Base-by-base conservation (phyloP, 2,113 vertebrate species). In the Micronycteris hirsuta region DNA sequence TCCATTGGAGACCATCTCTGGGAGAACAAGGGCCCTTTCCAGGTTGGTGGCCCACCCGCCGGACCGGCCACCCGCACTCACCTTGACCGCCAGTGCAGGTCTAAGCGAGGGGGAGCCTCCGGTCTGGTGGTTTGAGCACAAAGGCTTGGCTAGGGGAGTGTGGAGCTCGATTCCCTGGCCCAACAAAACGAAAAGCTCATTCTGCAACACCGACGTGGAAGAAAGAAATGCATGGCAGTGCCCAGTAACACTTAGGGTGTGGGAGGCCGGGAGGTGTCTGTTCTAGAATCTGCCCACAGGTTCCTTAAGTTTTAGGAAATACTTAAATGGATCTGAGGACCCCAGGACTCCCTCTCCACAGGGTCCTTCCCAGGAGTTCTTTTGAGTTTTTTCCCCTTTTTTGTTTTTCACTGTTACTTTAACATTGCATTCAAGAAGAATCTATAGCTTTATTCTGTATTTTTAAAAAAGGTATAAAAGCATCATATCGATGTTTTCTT, bases 1-100 rank as follows among this genome's bases (percentile, higher is more conserved):
- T 98, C 97, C 97, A 97, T 91, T 96, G 97, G 95, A 97, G 98
- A 96, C 91, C 96, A 96, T 98, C 98, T 98, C 97, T 97, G 89
- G 97, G 96, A 97, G 97, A 96, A 97, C 86, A 89, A 84, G 73
- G 68, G 61, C 89, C 95, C 83, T 93, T 43, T 71, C 31, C 93
- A 96, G 93, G 94, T 96, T 93, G 95, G 96, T 95, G 96, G 98
- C 94, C 80, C 16, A 16, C 52, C 74, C 95, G 5, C 86, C 93
- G 17, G 2, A 38, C 31, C 67, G 70, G 92, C 90, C 36, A 0
- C 54, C 38, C 4, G 41, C 67, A 33, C 78, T 54, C 3, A 78
- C 91, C 91, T 74, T 92, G 88, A 78, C 88, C 0, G 14, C 89
- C 88, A 16, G 92, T 1, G 36, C 90, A 49, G 36, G 86, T 47